A percentile compares a stretch with the other conserved stretches of the same genome.
Evolutionary conservation across 2,797 vertebrate species (phyloP).

Genomic region (Lycodopsis pacificus): DNA sequence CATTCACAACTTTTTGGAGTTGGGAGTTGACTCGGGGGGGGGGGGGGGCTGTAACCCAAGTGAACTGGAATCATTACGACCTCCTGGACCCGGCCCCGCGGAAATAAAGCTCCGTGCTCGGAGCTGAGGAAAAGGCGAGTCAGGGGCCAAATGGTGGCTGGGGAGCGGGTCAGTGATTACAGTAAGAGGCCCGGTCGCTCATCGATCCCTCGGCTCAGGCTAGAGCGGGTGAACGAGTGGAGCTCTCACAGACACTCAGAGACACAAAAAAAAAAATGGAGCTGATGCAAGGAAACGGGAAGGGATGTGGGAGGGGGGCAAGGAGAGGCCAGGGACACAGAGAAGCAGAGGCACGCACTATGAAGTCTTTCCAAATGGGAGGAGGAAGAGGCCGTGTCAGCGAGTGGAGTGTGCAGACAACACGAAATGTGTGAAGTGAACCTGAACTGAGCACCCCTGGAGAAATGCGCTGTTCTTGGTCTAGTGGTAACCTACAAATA

Average conservation of each 20-base stretch:
- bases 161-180: slow-evolving; percentile 87
- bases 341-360: slow-evolving; percentile 53
- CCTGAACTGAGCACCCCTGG: slow-evolving; percentile 51
- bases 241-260: slow-evolving; percentile 63
- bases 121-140: slow-evolving; percentile 68
- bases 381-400: slow-evolving; percentile 60
- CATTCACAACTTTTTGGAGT: slow-evolving; percentile 44
- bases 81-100: slow-evolving; percentile 65
- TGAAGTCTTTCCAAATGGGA: slow-evolving; percentile 70
- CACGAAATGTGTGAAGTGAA: slow-evolving; percentile 66
- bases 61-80: slow-evolving; percentile 79
- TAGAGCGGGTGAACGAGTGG: slow-evolving; percentile 48
- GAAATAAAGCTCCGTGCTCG: slow-evolving; percentile 73
- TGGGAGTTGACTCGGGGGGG: slow-evolving; percentile 37
- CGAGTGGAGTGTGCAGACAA: slow-evolving; percentile 44
- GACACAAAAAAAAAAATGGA: slow-evolving; percentile 67
- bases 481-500: slow-evolving; percentile 17
- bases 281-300: slow-evolving; percentile 78
- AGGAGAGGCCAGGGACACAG: slow-evolving; percentile 82
- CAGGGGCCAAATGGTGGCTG: slow-evolving; percentile 79
- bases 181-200: slow-evolving; percentile 78
- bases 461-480: slow-evolving; percentile 44
- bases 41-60: slow-evolving; percentile 60
- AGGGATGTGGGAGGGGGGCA: slow-evolving; percentile 57
- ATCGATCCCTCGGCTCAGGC: slow-evolving; percentile 79